Conservation (phyloP, 2,797 vertebrate species). For the Sebastes matsubarae region DNA sequence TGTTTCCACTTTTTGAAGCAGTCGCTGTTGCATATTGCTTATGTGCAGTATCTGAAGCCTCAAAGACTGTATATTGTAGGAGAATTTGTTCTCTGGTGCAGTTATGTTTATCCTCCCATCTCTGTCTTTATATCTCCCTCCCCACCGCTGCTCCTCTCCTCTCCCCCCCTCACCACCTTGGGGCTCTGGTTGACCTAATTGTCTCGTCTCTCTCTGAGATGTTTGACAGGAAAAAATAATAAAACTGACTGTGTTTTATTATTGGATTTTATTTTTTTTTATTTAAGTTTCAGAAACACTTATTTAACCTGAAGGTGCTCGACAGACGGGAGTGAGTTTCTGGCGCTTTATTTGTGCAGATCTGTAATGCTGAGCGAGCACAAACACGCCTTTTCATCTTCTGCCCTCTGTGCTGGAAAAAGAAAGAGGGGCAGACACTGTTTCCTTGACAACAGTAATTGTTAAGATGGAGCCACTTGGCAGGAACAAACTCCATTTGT, state of each 20-base stretch:
- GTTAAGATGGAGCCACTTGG: constrained; percentile 72
- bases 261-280: background rate
- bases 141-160: background rate
- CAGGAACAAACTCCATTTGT: constrained; percentile 62
- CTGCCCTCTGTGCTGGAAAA: constrained; percentile 35
- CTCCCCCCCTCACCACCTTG: constrained; percentile 21
- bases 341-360: background rate
- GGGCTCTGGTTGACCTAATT: constrained; percentile 59
- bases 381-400: constrained; percentile 1
- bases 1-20: background rate
- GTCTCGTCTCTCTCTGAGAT: constrained; percentile 26
- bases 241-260: background rate
- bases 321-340: background rate
- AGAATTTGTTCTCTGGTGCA: background rate
- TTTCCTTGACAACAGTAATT: constrained; percentile 87
- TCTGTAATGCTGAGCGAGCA: background rate
- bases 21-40: too few relatives aligned
- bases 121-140: background rate
- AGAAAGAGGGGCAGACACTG: constrained; percentile 40
- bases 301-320: background rate
- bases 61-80: background rate
- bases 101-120: background rate
- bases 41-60: background rate
- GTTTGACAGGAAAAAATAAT: background rate
- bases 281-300: background rate